Conservation (phyloP, 2,797 vertebrate species). For the Parambassis ranga region DNA sequence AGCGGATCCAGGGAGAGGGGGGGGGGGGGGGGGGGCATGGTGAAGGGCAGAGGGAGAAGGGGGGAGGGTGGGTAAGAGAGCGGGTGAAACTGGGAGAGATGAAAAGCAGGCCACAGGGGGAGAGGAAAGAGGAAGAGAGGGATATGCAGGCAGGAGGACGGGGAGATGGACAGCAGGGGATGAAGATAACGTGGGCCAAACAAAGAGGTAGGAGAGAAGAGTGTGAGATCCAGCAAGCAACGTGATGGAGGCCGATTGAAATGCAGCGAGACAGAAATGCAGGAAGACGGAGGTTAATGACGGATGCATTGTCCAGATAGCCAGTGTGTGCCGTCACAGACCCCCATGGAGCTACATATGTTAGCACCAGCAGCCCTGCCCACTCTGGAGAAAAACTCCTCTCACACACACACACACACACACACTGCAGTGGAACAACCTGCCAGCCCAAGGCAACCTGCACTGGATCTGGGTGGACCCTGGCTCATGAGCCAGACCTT, state of each 20-base stretch:
- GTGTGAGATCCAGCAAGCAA: conserved; percentile 33
- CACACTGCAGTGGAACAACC: conserved; percentile 65
- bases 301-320: conserved; percentile 60
- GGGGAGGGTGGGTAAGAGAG: not conserved
- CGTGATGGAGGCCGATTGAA: conserved; percentile 47
- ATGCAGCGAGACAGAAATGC: conserved; percentile 43
- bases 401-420: conserved; percentile 4
- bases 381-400: conserved; percentile 55
- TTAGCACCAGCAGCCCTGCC: conserved; percentile 55
- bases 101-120: conserved; percentile 67
- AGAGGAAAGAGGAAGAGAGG: conserved; percentile 48
- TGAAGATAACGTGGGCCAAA: conserved; percentile 63
- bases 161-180: conserved; percentile 65
- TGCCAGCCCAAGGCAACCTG: conserved; percentile 67
- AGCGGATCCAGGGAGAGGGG: conserved; percentile 57
- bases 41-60: conserved; percentile 52
- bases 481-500: conserved; percentile 61
- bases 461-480: conserved; percentile 66
- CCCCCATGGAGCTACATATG: conserved; percentile 71
- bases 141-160: conserved; percentile 48
- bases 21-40: conserved; percentile 12
- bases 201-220: conserved; percentile 52
- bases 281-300: conserved; percentile 59
- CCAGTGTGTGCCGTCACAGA: conserved; percentile 45
- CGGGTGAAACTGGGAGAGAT: conserved; percentile 41